These are phyloP conservation scores for Nannospalax galili DNA, from an alignment of 2,113 vertebrate species.

Conservation along the genomic window DNA sequence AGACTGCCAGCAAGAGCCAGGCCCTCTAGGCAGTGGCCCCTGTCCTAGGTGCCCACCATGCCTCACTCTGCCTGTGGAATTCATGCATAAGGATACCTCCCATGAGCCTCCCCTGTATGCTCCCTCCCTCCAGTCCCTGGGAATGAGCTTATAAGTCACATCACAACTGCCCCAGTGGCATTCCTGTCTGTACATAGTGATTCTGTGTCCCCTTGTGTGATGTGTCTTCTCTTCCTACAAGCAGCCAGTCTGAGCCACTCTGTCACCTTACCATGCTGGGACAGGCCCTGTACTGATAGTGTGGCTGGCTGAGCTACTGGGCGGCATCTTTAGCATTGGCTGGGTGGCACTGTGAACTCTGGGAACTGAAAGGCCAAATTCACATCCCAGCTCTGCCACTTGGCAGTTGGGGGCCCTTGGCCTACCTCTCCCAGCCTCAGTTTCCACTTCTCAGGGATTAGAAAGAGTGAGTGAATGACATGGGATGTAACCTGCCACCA, in stretches of 20 bases:
- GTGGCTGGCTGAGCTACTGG: no score
- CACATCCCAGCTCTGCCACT: neutral
- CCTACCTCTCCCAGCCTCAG: neutral
- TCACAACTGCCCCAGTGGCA: neutral
- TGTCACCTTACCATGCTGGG: neutral
- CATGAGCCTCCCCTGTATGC: neutral
- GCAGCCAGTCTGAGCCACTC: no score
- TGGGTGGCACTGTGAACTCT: neutral
- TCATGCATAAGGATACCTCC: no score
- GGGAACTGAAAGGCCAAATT: no score
- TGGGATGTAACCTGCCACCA: neutral
- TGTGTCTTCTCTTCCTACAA: neutral
- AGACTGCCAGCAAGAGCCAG: no score
- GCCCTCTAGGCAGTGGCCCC: no score
- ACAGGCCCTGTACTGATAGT: neutral
- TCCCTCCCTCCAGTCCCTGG: neutral
- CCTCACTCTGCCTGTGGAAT: neutral
- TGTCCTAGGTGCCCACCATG: neutral
- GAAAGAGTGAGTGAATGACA: neutral
- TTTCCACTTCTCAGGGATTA: neutral
- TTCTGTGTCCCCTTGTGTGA: neutral
- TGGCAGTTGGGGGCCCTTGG: neutral
- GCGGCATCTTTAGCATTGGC: neutral
- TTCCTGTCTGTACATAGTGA: accelerated
- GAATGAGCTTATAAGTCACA: neutral